These are phyloP conservation scores for Dolichopus griseipennis DNA, from an alignment of 2,888 invertebrate genomes.

Conservation along the genomic window DNA sequence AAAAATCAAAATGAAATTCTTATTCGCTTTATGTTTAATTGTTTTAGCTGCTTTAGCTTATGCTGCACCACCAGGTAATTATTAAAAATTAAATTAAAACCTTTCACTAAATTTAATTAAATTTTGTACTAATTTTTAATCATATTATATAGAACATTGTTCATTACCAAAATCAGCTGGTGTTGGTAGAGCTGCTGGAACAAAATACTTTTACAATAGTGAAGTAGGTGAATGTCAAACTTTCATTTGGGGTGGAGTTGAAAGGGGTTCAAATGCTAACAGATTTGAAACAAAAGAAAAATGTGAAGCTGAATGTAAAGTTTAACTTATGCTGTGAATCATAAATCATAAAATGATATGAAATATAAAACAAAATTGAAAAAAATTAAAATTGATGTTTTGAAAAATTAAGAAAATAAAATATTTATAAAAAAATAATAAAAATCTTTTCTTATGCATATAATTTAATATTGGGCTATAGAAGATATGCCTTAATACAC, in stretches of 20 bases:
- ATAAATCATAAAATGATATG: background rate
- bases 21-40: background rate
- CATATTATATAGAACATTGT: background rate
- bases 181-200: conserved; percentile 59
- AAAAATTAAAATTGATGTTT: too few species aligned
- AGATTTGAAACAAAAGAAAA: conserved; percentile 57
- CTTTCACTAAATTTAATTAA: background rate
- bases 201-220: conserved; percentile 36
- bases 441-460: too few species aligned
- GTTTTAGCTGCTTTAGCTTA: background rate
- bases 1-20: background rate
- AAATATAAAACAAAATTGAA: background rate
- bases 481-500: too few species aligned
- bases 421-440: too few species aligned
- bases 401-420: too few species aligned
- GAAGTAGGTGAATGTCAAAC: conserved; percentile 54
- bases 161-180: conserved; percentile 44
- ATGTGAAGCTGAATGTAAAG: conserved; percentile 48
- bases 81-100: background rate
- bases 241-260: conserved; percentile 61
- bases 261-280: conserved; percentile 56
- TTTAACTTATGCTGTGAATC: conserved; percentile 16
- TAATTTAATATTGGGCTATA: too few species aligned
- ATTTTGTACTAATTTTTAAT: too few species aligned
- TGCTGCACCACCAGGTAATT: background rate